Base-by-base conservation (phyloP, 2,888 invertebrate genomes). In the Zele albiditarsus region DNA sequence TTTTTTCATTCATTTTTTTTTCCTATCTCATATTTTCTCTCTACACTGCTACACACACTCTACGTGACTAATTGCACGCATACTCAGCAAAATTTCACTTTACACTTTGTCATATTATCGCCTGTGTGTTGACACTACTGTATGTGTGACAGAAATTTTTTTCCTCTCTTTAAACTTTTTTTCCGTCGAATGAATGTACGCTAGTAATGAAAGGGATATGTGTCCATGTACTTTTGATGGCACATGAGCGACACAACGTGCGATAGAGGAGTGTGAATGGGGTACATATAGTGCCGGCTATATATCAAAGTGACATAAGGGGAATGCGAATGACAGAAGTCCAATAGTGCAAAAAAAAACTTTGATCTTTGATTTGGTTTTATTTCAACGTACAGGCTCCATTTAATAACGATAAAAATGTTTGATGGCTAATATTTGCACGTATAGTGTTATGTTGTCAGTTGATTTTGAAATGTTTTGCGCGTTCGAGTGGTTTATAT, bases 11-110 rank as follows among this genome's bases (percentile, higher is more conserved):
- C 3, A 1, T 16, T n/a, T 46, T 46, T 46, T 69, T 68, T 49
- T 8, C 31, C 28, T 6, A 25, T 33, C n/a, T 31, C 66, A 68
- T 38, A 28, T 33, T 23, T 20, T 49, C 62, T 60, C 28, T 31
- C 42, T 25, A 10, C 49, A 31, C 58, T 49, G 68, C 62, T 33
- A 14, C 10, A 69, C 38, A 53, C 62, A 62, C 33, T 62, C 5
- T 66, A 72, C 66, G 27, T 58, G 65, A 66, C 72, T 72, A 72
- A 72, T 72, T 72, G 58, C 57, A 72, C 66, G 57, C 65, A 66
- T 66, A 58, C 66, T 57, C 65, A 53, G 57, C 57, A 28, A 58
- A 73, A 73, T 67, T 73, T 66, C 72, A 66, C 42, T 65, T 49
- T 49, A 49, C 49, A 69, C 57, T 69, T 20, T 28, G 23, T 33